Percentiles rank a stretch among this genome's conserved stretches.
These are phyloP conservation scores for Baccha elongata DNA, from an alignment of 2,888 invertebrate genomes.

Conservation along the genomic window DNA sequence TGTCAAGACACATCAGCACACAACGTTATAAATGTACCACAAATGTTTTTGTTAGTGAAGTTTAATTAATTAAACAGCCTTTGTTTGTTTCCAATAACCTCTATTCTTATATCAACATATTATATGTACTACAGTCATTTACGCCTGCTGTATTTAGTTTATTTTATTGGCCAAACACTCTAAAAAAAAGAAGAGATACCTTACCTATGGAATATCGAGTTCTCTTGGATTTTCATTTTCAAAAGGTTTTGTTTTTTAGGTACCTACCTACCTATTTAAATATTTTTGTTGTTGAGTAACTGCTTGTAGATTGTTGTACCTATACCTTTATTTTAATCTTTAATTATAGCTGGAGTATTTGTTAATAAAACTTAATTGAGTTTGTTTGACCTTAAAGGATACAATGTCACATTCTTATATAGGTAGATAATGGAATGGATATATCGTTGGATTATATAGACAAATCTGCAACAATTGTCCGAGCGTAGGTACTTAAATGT, in stretches of 20 bases:
- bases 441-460: no score
- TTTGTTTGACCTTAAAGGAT: no score
- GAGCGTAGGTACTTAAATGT: no score
- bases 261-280: no score
- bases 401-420: no score
- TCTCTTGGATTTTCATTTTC: not conserved
- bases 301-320: no score
- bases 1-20: constrained; percentile 2
- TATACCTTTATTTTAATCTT: no score
- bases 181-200: not conserved
- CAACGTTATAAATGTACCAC: not conserved
- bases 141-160: not conserved
- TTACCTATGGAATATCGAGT: not conserved
- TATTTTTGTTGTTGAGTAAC: no score
- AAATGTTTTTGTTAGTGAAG: constrained; percentile 31
- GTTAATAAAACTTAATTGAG: no score
- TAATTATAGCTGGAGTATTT: no score
- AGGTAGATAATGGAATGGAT: no score
- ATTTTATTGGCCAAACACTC: not conserved
- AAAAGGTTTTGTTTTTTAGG: not conserved
- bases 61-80: not conserved
- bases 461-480: no score
- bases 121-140: not conserved
- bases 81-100: not conserved
- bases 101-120: not conserved